These are phyloP conservation scores for Bombus picipes DNA, from an alignment of 1,140 invertebrate genomes.

Conservation along the genomic window DNA sequence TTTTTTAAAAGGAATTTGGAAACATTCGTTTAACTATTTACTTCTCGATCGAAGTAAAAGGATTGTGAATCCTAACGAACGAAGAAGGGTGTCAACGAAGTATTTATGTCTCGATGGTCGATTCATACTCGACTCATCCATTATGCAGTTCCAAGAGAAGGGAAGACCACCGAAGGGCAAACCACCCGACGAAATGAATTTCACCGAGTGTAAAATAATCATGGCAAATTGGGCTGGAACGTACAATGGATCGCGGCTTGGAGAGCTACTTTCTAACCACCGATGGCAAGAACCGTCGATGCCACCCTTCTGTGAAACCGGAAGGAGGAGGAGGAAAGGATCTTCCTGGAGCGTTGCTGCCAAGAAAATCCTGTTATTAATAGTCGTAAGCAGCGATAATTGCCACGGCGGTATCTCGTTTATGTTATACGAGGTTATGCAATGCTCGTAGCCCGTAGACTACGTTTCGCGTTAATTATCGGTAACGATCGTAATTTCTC, in stretches of 20 bases:
- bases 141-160: too few relatives aligned
- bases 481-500: conserved; percentile 79
- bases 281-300: conserved; percentile 25
- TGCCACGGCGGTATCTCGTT: conserved; percentile 66
- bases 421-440: conserved; percentile 70
- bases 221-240: conserved; percentile 60
- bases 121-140: too few relatives aligned
- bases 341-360: conserved; percentile 9
- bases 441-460: conserved; percentile 64
- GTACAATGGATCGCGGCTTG: conserved; percentile 44
- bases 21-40: too few relatives aligned
- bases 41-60: too few relatives aligned
- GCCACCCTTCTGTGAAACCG: background rate
- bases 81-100: too few relatives aligned
- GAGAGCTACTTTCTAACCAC: conserved; percentile 53
- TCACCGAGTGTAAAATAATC: conserved; percentile 49
- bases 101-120: too few relatives aligned
- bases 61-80: too few relatives aligned
- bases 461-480: conserved; percentile 79
- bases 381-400: conserved; percentile 69
- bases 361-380: conserved; percentile 68
- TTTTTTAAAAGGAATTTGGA: too few relatives aligned
- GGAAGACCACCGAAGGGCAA: too few relatives aligned
- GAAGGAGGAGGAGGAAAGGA: background rate
- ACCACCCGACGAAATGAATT: too few relatives aligned